Percentiles rank a stretch among this genome's conserved stretches.
phyloP scores from a whole-genome alignment of 2,888 invertebrate genomes.

The Penaeus monodon region DNA sequence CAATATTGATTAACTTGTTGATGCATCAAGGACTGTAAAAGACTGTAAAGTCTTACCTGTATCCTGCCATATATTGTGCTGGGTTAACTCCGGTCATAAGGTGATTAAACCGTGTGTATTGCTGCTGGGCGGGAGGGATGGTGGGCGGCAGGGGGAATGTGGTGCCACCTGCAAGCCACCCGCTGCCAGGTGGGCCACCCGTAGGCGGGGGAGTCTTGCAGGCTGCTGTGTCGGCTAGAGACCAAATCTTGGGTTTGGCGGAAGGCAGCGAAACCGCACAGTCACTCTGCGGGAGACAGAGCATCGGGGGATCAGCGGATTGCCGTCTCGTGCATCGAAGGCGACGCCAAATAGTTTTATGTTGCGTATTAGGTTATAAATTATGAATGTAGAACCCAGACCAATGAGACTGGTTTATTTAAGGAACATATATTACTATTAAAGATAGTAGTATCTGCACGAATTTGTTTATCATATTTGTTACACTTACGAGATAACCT shows the following conservation, averaged over 20 bases:
- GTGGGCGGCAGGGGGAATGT: slow-evolving; percentile 64
- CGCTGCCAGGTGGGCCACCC: slow-evolving; percentile 55
- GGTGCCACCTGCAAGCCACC: slow-evolving; percentile 67
- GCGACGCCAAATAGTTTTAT: too few relatives aligned
- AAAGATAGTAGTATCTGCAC: too few relatives aligned
- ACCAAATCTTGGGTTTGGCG: slow-evolving; percentile 95
- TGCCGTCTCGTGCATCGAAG: neutral
- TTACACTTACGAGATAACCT: too few relatives aligned
- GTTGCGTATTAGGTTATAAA: too few relatives aligned
- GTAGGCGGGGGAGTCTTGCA: slow-evolving; percentile 91
- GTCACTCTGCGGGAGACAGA: slow-evolving; percentile 42
- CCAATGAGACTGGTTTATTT: too few relatives aligned
- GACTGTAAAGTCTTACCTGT: slow-evolving; percentile 34
- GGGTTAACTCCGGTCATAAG: slow-evolving; percentile 56
- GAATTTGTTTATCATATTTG: too few relatives aligned
- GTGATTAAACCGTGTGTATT: slow-evolving; percentile 61
- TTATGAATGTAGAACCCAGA: too few relatives aligned
- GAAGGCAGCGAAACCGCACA: slow-evolving; percentile 62
- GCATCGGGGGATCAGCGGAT: neutral
- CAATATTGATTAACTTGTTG: too few relatives aligned
- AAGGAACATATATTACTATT: too few relatives aligned
- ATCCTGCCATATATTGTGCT: slow-evolving; percentile 63
- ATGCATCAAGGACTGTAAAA: too few relatives aligned
- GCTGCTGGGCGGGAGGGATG: slow-evolving; percentile 62
- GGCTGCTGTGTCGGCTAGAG: slow-evolving; percentile 91